Percentiles rank a stretch among this genome's conserved stretches.
Conservation (phyloP, 1,140 invertebrate genomes). For the Apocrypta bakeri region DNA sequence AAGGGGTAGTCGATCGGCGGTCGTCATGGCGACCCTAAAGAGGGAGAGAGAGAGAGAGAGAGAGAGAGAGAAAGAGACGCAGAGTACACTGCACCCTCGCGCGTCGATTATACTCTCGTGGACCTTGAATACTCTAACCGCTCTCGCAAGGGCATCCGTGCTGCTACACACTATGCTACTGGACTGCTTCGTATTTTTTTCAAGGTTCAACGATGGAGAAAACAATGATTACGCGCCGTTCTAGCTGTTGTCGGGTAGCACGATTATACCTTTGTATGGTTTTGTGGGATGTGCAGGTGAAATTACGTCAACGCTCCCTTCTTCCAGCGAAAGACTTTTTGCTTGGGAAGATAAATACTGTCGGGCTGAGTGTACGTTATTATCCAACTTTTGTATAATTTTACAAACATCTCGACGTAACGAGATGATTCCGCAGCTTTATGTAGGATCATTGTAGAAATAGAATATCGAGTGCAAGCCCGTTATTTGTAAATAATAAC, state of each 20-base stretch:
- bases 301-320: neutral
- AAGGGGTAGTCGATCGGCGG: slow-evolving; percentile 70
- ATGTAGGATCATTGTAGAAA: too few species aligned
- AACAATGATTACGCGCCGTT: neutral
- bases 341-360: neutral
- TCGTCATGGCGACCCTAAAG: slow-evolving; percentile 69
- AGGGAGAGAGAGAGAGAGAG: slow-evolving; percentile 33
- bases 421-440: too few species aligned
- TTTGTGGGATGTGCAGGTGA: neutral
- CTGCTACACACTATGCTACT: neutral
- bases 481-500: too few species aligned
- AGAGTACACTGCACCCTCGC: slow-evolving; percentile 64
- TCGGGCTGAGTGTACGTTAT: neutral
- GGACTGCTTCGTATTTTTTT: neutral
- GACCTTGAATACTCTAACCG: slow-evolving; percentile 69
- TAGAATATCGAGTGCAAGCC: too few species aligned
- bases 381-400: neutral
- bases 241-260: neutral
- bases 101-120: slow-evolving; percentile 24
- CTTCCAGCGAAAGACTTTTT: neutral
- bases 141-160: slow-evolving; percentile 60
- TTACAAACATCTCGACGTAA: too few species aligned
- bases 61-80: slow-evolving; percentile 28
- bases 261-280: too few species aligned
- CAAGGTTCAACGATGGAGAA: neutral